Percentiles rank a stretch among this genome's conserved stretches.
These are phyloP conservation scores for Drosophila willistoni DNA, from an alignment of 1,140 invertebrate species.

Conservation along the genomic window DNA sequence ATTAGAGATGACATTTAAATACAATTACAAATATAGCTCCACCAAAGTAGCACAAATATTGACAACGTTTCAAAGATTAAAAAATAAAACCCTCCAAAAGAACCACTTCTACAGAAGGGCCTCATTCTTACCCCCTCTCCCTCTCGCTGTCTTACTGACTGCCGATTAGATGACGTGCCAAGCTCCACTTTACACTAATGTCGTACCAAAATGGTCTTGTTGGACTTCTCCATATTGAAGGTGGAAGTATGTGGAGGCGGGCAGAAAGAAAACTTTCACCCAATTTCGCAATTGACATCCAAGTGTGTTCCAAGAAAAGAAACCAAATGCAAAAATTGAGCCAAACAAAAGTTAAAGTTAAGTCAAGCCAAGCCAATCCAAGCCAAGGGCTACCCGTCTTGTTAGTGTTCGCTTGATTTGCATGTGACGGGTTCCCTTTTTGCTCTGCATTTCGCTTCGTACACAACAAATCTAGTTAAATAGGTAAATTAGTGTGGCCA, in stretches of 20 bases:
- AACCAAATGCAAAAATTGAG: conserved; percentile 5
- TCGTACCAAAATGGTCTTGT: conserved; percentile 44
- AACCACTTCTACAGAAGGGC: not conserved
- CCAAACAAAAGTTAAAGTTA: conserved; percentile 22
- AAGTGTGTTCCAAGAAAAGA: conserved; percentile 69
- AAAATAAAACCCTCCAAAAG: not conserved
- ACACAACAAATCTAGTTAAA: conserved; percentile 78
- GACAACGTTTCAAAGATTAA: conserved; percentile 28
- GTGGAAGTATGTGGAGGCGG: not conserved
- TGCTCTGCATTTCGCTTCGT: not conserved
- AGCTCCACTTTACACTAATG: conserved; percentile 55
- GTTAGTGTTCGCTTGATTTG: conserved; percentile 47
- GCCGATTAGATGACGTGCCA: conserved; percentile 40
- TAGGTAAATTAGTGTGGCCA: conserved; percentile 70
- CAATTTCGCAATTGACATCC: conserved; percentile 59
- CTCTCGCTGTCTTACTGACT: too few relatives aligned
- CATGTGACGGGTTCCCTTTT: conserved; percentile 34
- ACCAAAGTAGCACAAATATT: conserved; percentile 59
- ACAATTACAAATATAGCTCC: conserved; percentile 36
- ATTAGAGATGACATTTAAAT: conserved; percentile 31
- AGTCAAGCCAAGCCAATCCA: not conserved
- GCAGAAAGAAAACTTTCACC: conserved; percentile 39
- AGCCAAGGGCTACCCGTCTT: conserved; percentile 43
- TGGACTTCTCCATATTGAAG: too few relatives aligned
- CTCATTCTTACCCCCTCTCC: not conserved